phyloP scores from a whole-genome alignment of 2,113 vertebrate species.

The Garra rufa region DNA sequence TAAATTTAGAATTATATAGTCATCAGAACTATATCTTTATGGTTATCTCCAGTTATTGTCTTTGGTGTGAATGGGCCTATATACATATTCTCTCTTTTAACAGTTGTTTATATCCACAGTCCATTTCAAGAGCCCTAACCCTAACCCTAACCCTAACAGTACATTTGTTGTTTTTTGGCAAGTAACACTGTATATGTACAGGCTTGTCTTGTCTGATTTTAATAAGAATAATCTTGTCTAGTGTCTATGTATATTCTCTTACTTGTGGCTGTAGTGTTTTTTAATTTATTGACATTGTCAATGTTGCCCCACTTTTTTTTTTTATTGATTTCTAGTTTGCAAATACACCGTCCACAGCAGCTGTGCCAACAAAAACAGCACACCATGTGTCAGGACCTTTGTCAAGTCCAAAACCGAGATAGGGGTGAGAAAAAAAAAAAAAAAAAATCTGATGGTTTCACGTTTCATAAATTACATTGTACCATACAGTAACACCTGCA shows the following conservation, averaged over 20 bases:
- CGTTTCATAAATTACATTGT: neutral
- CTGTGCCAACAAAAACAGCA: conserved; percentile 84
- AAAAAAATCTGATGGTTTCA: neutral
- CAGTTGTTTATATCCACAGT: neutral
- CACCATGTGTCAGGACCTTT: conserved; percentile 83
- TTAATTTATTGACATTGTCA: neutral
- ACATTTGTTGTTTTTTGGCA: too few relatives aligned
- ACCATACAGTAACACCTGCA: neutral
- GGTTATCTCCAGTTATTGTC: too few relatives aligned
- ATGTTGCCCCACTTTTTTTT: neutral
- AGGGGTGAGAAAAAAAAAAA: conserved; percentile 75
- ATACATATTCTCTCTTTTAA: neutral
- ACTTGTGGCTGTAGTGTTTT: neutral
- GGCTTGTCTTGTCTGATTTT: neutral
- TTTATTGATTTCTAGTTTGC: conserved; percentile 77
- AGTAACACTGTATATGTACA: neutral
- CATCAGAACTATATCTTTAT: too few relatives aligned
- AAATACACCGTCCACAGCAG: conserved; percentile 88
- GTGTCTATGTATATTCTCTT: neutral
- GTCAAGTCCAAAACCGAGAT: conserved; percentile 84
- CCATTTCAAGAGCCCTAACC: neutral
- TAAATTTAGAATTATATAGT: too few relatives aligned
- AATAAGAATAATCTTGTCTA: neutral
- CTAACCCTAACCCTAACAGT: too few relatives aligned
- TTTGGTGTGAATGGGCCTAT: neutral